Conservation (phyloP, 1,140 invertebrate genomes). For the Tetramorium parvispinum region DNA sequence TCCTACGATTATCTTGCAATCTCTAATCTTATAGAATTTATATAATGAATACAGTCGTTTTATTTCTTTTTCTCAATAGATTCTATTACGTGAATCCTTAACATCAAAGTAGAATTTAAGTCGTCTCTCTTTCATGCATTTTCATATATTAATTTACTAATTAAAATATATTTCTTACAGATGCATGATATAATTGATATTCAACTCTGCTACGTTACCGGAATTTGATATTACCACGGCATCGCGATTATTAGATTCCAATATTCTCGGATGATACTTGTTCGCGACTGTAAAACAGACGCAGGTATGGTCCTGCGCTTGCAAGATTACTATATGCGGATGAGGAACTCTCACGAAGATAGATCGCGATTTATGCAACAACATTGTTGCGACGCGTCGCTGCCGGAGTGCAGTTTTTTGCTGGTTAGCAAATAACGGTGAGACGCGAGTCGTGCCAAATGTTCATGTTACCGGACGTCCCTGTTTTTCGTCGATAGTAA, state of each 20-base stretch:
- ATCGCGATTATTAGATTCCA: background rate
- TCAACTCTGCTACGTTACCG: background rate
- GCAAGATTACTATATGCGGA: conserved; percentile 33
- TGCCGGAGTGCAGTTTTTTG: conserved; percentile 47
- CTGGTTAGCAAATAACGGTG: background rate
- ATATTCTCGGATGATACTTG: background rate
- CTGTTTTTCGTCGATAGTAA: conserved; percentile 63
- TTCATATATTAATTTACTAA: background rate
- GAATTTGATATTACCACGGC: background rate
- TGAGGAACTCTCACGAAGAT: conserved; percentile 25
- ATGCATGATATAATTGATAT: background rate
- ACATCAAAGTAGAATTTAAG: background rate
- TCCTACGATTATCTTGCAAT: background rate
- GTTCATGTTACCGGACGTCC: conserved; percentile 55
- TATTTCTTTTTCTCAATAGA: background rate
- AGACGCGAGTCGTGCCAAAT: conserved; percentile 69
- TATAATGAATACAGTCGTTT: conserved; percentile 1
- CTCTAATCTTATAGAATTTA: background rate
- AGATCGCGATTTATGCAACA: conserved; percentile 63
- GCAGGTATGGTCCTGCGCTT: conserved; percentile 2
- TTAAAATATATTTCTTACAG: background rate
- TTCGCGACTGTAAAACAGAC: background rate
- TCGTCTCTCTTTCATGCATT: background rate
- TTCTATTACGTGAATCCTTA: background rate
- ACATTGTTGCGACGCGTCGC: conserved; percentile 29